Evolutionary conservation across 2,113 vertebrate species (phyloP).

Genomic region (Tamias sibiricus): DNA sequence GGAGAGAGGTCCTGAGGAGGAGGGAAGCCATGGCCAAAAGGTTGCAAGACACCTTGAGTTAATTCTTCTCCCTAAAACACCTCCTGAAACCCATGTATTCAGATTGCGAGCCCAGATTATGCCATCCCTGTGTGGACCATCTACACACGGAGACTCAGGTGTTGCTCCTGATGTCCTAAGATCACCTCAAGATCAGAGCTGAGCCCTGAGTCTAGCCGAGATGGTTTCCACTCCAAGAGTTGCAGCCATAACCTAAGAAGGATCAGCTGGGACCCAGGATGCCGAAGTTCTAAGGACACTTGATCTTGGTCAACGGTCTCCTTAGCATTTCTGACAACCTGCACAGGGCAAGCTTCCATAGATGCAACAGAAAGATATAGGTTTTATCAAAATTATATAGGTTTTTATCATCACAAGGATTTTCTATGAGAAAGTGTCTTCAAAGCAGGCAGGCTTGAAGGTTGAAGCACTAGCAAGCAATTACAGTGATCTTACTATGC

Average conservation of each 20-base stretch:
- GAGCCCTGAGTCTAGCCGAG: neutral
- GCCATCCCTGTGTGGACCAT: no score
- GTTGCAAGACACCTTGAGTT: neutral
- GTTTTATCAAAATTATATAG: no score
- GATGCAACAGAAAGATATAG: neutral
- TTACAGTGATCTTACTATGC: no score
- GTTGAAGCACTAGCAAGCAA: no score
- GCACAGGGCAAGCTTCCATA: neutral
- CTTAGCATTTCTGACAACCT: neutral
- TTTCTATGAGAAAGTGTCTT: no score
- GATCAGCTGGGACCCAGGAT: neutral
- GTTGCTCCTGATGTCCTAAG: neutral
- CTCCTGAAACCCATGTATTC: neutral
- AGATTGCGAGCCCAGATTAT: no score
- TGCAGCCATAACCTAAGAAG: neutral
- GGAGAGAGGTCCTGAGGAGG: neutral
- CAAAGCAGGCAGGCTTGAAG: no score
- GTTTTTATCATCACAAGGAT: no score
- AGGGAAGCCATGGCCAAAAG: no score
- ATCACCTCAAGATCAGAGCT: neutral
- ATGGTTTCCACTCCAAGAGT: neutral
- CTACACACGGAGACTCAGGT: neutral
- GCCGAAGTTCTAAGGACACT: neutral
- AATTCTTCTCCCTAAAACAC: neutral
- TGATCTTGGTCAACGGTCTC: neutral